phyloP scores from a whole-genome alignment of 2,113 vertebrate species.

The Nematolebias whitei region DNA sequence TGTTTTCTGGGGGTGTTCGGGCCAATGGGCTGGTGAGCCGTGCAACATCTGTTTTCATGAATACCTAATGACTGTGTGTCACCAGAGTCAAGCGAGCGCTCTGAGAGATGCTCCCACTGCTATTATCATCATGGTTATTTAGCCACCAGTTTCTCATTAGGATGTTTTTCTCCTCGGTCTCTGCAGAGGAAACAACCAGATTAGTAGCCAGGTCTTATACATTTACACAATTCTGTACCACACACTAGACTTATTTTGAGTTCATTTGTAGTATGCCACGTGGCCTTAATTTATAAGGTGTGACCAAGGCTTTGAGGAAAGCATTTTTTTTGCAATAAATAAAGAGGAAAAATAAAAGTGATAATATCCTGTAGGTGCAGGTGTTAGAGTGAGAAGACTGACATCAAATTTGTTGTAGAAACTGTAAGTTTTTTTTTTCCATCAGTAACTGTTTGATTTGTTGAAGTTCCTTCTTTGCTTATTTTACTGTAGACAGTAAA shows the following conservation, averaged over 20 bases:
- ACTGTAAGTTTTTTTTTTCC: background rate
- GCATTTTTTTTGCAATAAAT: slow-evolving; percentile 31
- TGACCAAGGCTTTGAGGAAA: slow-evolving; percentile 24
- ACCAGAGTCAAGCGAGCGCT: slow-evolving; percentile 70
- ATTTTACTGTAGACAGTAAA: slow-evolving; percentile 17
- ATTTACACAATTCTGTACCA: slow-evolving; percentile 3
- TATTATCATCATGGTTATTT: slow-evolving; percentile 70
- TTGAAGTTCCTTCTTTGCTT: background rate
- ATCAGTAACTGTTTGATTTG: background rate
- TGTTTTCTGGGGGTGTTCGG: slow-evolving; percentile 57
- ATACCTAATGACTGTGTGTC: slow-evolving; percentile 71
- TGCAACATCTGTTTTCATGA: slow-evolving; percentile 76
- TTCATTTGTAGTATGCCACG: slow-evolving; percentile 23
- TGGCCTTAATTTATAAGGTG: slow-evolving; percentile 38
- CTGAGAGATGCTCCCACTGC: slow-evolving; percentile 59
- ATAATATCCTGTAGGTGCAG: slow-evolving; percentile 30
- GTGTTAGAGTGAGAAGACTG: slow-evolving; percentile 22
- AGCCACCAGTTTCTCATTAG: slow-evolving; percentile 71
- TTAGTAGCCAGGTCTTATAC: slow-evolving; percentile 54
- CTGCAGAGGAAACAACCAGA: slow-evolving; percentile 54
- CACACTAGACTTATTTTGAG: slow-evolving; percentile 19
- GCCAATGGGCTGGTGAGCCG: slow-evolving; percentile 60
- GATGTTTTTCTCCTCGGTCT: slow-evolving; percentile 34
- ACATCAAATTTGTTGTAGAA: slow-evolving; percentile 13
- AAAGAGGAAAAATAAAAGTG: slow-evolving; percentile 6